Evolutionary conservation across 2,888 invertebrate species (phyloP).

Genomic region (Eudemis profundana): DNA sequence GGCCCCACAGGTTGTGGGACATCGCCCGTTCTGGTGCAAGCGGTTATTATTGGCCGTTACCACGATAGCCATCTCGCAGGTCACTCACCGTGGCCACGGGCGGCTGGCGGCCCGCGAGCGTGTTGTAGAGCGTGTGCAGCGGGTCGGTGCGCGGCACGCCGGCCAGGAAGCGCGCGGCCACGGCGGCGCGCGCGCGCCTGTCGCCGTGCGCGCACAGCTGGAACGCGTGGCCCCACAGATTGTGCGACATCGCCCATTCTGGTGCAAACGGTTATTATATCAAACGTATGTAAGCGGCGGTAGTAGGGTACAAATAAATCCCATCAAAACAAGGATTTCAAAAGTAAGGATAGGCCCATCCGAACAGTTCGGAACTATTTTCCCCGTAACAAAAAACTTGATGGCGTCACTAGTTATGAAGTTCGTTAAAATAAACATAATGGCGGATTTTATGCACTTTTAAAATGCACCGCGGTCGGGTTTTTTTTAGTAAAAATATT

Average conservation of each 20-base stretch:
- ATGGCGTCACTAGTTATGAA: too few species aligned
- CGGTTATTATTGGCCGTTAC: too few species aligned
- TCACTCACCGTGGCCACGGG: constrained; percentile 67
- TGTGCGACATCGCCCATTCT: constrained; percentile 96
- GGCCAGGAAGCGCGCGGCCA: constrained; percentile 95
- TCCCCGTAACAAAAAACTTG: too few species aligned
- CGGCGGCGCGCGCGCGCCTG: constrained; percentile 92
- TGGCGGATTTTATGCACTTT: too few species aligned
- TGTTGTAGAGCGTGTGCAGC: constrained; percentile 96
- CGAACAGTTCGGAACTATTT: too few species aligned
- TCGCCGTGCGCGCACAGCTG: constrained; percentile 93
- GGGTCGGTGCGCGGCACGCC: constrained; percentile 94
- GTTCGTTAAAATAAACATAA: too few species aligned
- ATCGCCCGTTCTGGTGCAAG: constrained; percentile 92
- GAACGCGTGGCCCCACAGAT: constrained; percentile 97
- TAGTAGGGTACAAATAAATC: too few species aligned
- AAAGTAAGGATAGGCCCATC: too few species aligned
- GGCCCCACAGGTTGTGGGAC: constrained; percentile 95
- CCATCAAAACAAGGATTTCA: too few species aligned
- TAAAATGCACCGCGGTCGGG: too few species aligned
- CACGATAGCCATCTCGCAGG: not conserved
- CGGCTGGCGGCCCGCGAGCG: constrained; percentile 93
- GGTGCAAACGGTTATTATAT: constrained; percentile 45
- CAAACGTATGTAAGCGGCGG: too few species aligned
- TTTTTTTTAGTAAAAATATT: too few species aligned